Evolutionary conservation across 2,888 invertebrate species (phyloP), one percentile per base, ranked within the genome.

Genomic region (Pilophorus perplexus): DNA sequence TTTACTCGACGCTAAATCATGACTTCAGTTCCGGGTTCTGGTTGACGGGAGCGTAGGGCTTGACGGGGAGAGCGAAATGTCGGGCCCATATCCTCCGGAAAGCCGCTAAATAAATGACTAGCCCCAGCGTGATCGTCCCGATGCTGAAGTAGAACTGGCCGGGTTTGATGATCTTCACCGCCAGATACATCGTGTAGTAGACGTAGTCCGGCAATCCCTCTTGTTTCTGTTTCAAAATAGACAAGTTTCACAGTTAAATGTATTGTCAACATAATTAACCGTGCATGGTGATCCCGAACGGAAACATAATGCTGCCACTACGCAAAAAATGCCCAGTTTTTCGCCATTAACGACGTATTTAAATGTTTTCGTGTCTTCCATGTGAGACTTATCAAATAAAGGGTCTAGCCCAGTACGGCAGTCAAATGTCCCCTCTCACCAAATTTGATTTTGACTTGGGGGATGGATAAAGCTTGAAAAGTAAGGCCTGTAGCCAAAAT

Each of bases 201-300:
- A 85, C 81, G 66, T 78, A 77, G 27, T 77, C 73, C 0, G 85
- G 84, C 0, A 85, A 74, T 1, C 80, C 80, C 71, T 80, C 80
- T 78, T 84, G 83, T 72, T 80, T 80, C 85, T 85, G 80, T 68
- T 81, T 71, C 5, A 50, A 55, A 46, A 66, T n/a, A 66, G 33
- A 37, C 3, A 28, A 25, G 27, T 5, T 1, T 6, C n/a, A 22
- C 23, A 22, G 22, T 16, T 28, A n/a, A 33, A n/a, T 28, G 16
- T 20, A 28, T 14, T 22, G 20, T 46, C 14, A 3, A 3, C 12
- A 16, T n/a, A n/a, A n/a, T n/a, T n/a, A n/a, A n/a, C n/a, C n/a
- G n/a, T n/a, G n/a, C n/a, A n/a, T n/a, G n/a, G n/a, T n/a, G n/a
- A n/a, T n/a, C n/a, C n/a, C n/a, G n/a, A n/a, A n/a, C n/a, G n/a